These are phyloP conservation scores for Aplysina aerophoba DNA, from an alignment of 37 sponge, comb jelly and placozoan genomes.

Conservation along the genomic window DNA sequence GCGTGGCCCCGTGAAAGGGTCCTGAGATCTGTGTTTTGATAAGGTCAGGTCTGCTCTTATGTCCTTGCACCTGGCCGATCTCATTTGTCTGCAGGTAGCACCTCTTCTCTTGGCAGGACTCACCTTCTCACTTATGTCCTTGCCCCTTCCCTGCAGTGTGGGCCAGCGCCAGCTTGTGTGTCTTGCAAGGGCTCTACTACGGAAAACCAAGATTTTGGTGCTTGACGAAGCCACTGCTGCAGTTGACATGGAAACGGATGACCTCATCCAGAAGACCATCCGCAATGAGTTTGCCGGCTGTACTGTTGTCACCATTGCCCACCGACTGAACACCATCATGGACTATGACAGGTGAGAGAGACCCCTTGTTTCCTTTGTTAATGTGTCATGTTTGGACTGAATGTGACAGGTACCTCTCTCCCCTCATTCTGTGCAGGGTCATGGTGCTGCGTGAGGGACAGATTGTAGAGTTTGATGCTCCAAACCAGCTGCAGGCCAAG, in stretches of 20 bases:
- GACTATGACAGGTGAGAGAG: slow-evolving; percentile 55
- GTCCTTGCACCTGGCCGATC: too few relatives aligned
- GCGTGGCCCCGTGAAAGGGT: too few relatives aligned
- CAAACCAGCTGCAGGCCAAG: slow-evolving; percentile 66
- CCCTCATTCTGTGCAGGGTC: slow-evolving; percentile 56
- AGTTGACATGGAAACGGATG: slow-evolving; percentile 88
- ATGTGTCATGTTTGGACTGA: too few relatives aligned
- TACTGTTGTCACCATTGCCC: slow-evolving; percentile 83
- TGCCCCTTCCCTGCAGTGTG: slow-evolving; percentile 55
- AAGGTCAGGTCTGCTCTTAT: too few relatives aligned
- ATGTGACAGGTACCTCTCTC: too few relatives aligned
- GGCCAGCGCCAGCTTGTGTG: slow-evolving; percentile 92
- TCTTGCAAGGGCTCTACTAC: slow-evolving; percentile 80
- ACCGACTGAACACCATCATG: slow-evolving; percentile 77
- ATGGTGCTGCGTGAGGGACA: slow-evolving; percentile 89
- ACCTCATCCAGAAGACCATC: slow-evolving; percentile 80
- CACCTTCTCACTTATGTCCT: too few relatives aligned
- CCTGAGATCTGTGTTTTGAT: too few relatives aligned
- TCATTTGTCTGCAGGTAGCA: too few relatives aligned
- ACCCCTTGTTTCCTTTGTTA: too few relatives aligned
- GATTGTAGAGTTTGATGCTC: slow-evolving; percentile 85
- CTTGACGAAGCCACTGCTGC: slow-evolving; percentile 94
- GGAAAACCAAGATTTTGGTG: slow-evolving; percentile 77
- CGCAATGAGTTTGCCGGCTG: slow-evolving; percentile 72
- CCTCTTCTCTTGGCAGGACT: too few relatives aligned